Base-by-base conservation (phyloP, 2,888 invertebrate genomes). In the Malachius bipustulatus region DNA sequence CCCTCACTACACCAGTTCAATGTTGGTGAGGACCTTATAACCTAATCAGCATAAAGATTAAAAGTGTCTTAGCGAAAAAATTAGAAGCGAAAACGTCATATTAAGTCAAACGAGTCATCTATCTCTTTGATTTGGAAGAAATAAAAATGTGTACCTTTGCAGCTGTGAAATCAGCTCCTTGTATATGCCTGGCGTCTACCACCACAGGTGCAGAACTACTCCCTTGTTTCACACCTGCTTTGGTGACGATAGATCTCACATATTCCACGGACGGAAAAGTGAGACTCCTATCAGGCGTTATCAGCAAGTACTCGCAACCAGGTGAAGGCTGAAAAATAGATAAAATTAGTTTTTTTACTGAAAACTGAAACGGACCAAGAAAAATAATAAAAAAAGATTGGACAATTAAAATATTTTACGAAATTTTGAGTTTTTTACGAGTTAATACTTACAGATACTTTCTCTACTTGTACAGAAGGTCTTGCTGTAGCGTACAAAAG, bases 241-340 rank as follows among this genome's bases (percentile, higher is more conserved):
- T 84, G 52, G 77, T 74, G 39, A 90, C 75, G 42, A 81, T 73
- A 30, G 65, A 60, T 36, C 73, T 62, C 2, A 77, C 71, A 48
- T 77, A 75, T 43, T 75, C 75, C 3, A 75, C 73, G 4, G 75
- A 73, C 10, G 77, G 76, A 53, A 76, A 77, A 2, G 69, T 66
- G 14, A 77, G 60, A 51, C 73, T 75, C 46, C 75, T 61, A 47
- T 75, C 74, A 1, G 75, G 75, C 2, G 71, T 73, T 28, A 74
- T 69, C 26, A 68, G 59, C 19, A 74, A 56, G 49, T 72, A 73
- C 39, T 73, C 70, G 45, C 60, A 63, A 13, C 70, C 71, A 38
- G 60, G 62, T 11, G 63, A 47, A 40, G 65, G 67, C 72, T 72
- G 48, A 16, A 56, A 56, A 43, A n/a, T 8, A 19, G n/a, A 19